Conservation (phyloP, 1,140 invertebrate species). For the Venturia canescens region DNA sequence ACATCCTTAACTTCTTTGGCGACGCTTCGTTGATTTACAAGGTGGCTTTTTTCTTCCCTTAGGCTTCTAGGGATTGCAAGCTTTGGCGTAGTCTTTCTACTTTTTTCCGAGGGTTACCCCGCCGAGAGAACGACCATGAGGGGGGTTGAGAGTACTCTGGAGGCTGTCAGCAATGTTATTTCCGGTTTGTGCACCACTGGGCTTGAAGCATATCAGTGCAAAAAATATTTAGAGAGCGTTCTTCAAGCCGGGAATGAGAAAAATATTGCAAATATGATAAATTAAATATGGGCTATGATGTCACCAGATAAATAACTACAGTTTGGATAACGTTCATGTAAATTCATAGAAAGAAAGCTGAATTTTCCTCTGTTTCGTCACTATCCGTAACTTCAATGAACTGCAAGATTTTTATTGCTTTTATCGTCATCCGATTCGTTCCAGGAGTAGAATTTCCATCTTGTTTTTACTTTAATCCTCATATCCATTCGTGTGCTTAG, state of each 20-base stretch:
- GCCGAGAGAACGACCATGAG: conserved; percentile 48
- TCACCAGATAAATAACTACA: background rate
- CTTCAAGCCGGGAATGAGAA: background rate
- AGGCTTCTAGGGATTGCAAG: conserved; percentile 56
- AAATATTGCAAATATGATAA: conserved; percentile 12
- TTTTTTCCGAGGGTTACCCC: conserved; percentile 53
- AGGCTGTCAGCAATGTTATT: conserved; percentile 44
- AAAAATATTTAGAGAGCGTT: conserved; percentile 18
- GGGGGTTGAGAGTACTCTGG: conserved; percentile 17
- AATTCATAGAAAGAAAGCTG: background rate
- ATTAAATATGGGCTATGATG: conserved; percentile 17
- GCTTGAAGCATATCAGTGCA: conserved; percentile 31
- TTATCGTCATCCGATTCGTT: conserved; percentile 15
- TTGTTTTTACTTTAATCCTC: conserved; percentile 1
- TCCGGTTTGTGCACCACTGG: conserved; percentile 34
- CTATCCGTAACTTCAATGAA: background rate
- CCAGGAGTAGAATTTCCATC: conserved; percentile 2
- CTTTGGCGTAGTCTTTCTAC: conserved; percentile 51
- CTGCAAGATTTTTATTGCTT: conserved; percentile 32
- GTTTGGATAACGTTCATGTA: background rate
- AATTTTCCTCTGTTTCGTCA: background rate
- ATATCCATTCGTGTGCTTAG: too few relatives aligned
- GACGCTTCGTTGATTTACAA: conserved; percentile 64
- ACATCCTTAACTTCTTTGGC: conserved; percentile 61
- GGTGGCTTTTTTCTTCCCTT: conserved; percentile 52